phyloP scores from a whole-genome alignment of 2,888 invertebrate genomes.

The Ennomos quercinarius region DNA sequence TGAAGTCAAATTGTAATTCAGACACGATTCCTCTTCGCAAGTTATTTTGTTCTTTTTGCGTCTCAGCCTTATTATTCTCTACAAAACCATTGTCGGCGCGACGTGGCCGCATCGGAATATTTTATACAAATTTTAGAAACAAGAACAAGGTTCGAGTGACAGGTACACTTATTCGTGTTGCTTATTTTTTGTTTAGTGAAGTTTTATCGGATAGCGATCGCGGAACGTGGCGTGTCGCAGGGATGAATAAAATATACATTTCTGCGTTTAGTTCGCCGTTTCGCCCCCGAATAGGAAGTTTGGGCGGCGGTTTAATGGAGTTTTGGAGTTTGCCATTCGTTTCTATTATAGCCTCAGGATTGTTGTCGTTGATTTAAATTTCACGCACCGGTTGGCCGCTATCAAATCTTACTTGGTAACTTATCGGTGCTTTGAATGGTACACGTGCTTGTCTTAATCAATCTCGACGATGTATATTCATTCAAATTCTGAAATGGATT shows the following conservation, averaged over 20 bases:
- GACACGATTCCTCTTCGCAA: constrained; percentile 50
- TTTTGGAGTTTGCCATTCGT: constrained; percentile 78
- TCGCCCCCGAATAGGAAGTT: constrained; percentile 74
- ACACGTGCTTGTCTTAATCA: constrained; percentile 46
- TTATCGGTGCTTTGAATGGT: constrained; percentile 55
- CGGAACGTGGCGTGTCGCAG: constrained; percentile 68
- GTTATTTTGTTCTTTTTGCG: constrained; percentile 59
- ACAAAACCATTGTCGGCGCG: constrained; percentile 71
- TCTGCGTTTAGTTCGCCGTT: constrained; percentile 69
- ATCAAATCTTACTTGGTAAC: constrained; percentile 73
- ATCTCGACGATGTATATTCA: constrained; percentile 21
- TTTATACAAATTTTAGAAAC: constrained; percentile 85
- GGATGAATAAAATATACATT: constrained; percentile 82
- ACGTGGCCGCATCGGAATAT: constrained; percentile 76
- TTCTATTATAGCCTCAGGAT: constrained; percentile 75
- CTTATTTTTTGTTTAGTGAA: constrained; percentile 78
- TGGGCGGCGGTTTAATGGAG: constrained; percentile 76
- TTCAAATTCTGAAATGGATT: constrained; percentile 4
- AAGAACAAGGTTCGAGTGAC: constrained; percentile 82
- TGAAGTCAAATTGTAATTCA: constrained; percentile 54
- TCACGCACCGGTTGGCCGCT: constrained; percentile 69
- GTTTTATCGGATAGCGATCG: constrained; percentile 80
- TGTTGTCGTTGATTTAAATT: constrained; percentile 79
- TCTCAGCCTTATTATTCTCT: constrained; percentile 63
- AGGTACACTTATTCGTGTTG: constrained; percentile 82